These are phyloP conservation scores for Nyctereutes procyonoides DNA, from an alignment of 2,113 vertebrate species.

Conservation along the genomic window DNA sequence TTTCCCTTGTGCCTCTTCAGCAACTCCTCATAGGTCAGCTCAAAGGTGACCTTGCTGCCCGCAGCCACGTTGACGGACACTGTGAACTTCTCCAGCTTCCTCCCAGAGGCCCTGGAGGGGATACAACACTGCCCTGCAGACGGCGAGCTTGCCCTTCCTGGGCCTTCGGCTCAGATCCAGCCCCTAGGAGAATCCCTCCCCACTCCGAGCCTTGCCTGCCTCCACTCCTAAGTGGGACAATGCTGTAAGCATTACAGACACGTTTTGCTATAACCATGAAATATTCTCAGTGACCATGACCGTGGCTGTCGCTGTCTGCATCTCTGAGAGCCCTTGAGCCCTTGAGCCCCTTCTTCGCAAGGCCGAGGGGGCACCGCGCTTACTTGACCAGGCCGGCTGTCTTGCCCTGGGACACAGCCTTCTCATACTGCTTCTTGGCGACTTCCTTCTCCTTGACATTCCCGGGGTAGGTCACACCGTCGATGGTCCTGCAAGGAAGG, in stretches of 20 bases:
- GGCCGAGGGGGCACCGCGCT: conserved; percentile 50
- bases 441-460: conserved; percentile 94
- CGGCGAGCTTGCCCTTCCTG: not conserved
- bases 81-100: conserved; percentile 96
- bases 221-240: not conserved
- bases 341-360: not conserved
- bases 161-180: not conserved
- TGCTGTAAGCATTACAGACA: accelerated
- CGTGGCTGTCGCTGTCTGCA: not conserved
- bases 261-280: not conserved
- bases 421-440: conserved; percentile 93
- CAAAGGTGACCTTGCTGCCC: conserved; percentile 94
- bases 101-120: conserved; percentile 90
- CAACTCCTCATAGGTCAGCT: conserved; percentile 95
- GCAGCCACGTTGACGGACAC: conserved; percentile 94
- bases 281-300: not conserved
- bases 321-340: not conserved
- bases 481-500: conserved; percentile 89
- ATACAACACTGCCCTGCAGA: not conserved
- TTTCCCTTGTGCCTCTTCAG: conserved; percentile 93
- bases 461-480: conserved; percentile 93
- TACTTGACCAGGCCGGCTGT: conserved; percentile 97
- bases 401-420: conserved; percentile 93
- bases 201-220: not conserved
- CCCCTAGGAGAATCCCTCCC: not conserved